phyloP scores from a whole-genome alignment of 1,140 invertebrate genomes.

The Chrysomallon squamiferum region DNA sequence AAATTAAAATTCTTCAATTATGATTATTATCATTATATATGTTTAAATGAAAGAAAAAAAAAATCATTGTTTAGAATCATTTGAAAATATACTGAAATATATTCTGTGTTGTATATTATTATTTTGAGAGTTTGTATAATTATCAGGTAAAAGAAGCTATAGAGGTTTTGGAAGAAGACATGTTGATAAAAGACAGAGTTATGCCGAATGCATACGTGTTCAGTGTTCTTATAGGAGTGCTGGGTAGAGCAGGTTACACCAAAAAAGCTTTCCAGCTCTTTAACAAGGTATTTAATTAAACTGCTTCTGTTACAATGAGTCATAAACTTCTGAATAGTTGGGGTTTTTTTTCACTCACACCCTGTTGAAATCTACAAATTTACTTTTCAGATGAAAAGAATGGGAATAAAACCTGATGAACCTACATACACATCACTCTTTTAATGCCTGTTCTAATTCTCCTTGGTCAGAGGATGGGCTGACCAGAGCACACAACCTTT shows the following conservation, averaged over 20 bases:
- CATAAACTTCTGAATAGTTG: too few species aligned
- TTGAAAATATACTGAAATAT: too few species aligned
- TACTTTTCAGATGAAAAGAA: slow-evolving; percentile 74
- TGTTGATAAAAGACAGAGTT: slow-evolving; percentile 78
- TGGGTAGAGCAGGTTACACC: slow-evolving; percentile 80
- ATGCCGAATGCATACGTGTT: slow-evolving; percentile 81
- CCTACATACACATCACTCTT: slow-evolving; percentile 84
- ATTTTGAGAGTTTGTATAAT: too few species aligned
- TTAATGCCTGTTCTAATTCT: slow-evolving; percentile 85
- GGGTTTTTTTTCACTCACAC: too few species aligned
- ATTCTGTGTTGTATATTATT: too few species aligned
- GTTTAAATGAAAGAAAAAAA: too few species aligned
- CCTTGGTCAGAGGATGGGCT: slow-evolving; percentile 73
- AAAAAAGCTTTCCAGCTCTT: slow-evolving; percentile 84
- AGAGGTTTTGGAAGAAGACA: slow-evolving; percentile 74
- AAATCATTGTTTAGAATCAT: too few species aligned
- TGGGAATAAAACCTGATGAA: slow-evolving; percentile 71
- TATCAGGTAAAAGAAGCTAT: slow-evolving; percentile 70
- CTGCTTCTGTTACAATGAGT: not conserved
- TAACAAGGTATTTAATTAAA: slow-evolving; percentile 66
- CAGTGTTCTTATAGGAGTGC: slow-evolving; percentile 79
- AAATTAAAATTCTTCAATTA: too few species aligned
- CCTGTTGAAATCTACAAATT: too few species aligned
- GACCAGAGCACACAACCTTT: slow-evolving; percentile 71
- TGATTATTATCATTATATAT: too few species aligned